Conservation (phyloP, 2,113 vertebrate species). For the Eulacestoma nigropectus region DNA sequence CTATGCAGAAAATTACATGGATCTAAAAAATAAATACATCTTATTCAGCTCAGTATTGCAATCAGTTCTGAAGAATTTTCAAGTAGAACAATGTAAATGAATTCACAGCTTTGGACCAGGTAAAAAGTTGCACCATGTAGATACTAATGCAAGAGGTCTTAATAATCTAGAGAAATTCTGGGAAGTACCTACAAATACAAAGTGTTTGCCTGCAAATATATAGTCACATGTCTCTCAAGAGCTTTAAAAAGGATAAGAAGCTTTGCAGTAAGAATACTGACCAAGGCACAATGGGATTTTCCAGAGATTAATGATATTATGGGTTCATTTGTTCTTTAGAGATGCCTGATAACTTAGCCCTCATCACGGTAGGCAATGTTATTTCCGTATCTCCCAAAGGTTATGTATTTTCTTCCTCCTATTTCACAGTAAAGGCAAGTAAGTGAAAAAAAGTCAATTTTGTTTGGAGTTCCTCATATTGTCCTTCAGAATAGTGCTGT, state of each 20-base stretch:
- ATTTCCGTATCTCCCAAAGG: background rate
- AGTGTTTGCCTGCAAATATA: background rate
- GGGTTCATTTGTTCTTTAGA: background rate
- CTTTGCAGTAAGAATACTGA: background rate
- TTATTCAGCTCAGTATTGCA: background rate
- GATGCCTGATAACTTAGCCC: background rate
- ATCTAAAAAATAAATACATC: background rate
- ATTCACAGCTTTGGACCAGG: background rate
- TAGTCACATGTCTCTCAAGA: rapidly evolving
- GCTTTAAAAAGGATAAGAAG: background rate
- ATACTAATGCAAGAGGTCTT: background rate
- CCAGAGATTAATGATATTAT: background rate
- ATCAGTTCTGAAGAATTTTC: background rate
- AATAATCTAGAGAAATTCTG: background rate
- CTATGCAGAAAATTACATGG: background rate
- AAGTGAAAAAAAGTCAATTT: background rate
- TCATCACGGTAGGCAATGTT: background rate
- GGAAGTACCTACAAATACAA: background rate
- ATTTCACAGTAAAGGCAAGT: background rate
- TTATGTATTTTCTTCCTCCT: background rate
- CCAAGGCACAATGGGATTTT: background rate
- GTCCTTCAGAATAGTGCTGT: background rate
- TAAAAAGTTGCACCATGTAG: background rate
- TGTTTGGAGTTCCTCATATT: background rate
- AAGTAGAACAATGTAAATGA: background rate